These are phyloP conservation scores for Galago senegalensis DNA, from an alignment of 2,797 vertebrate species.

Conservation along the genomic window DNA sequence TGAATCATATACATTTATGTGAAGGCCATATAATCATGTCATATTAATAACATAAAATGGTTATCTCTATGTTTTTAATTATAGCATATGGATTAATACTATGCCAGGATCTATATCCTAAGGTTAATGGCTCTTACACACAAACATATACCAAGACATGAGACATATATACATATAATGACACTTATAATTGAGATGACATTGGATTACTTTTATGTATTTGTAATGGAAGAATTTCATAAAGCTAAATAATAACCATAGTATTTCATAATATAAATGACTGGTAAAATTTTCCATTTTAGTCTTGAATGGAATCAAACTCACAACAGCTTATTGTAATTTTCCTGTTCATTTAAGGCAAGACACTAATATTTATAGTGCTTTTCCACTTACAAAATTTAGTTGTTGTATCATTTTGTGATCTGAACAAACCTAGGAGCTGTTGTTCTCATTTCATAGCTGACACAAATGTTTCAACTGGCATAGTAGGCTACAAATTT, in stretches of 20 bases:
- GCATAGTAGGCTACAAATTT: neutral
- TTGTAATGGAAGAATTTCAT: neutral
- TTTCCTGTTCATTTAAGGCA: neutral
- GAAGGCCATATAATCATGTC: neutral
- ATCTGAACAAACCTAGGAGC: neutral
- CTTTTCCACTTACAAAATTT: neutral
- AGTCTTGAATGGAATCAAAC: neutral
- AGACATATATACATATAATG: neutral
- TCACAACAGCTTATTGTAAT: neutral
- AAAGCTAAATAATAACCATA: neutral
- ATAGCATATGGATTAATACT: neutral
- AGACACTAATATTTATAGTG: neutral
- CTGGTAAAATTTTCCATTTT: neutral
- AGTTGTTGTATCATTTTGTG: conserved; percentile 21
- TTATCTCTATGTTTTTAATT: conserved; percentile 9
- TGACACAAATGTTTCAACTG: neutral
- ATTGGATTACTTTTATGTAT: neutral
- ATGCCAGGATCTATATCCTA: neutral
- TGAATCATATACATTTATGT: neutral
- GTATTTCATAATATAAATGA: neutral
- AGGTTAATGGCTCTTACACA: neutral
- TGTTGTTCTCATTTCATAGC: neutral
- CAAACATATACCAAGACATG: neutral
- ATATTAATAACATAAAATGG: neutral
- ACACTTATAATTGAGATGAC: conserved; percentile 18